Base-by-base conservation (phyloP, 2,888 invertebrate species). In the Holacanthella duospinosa region DNA sequence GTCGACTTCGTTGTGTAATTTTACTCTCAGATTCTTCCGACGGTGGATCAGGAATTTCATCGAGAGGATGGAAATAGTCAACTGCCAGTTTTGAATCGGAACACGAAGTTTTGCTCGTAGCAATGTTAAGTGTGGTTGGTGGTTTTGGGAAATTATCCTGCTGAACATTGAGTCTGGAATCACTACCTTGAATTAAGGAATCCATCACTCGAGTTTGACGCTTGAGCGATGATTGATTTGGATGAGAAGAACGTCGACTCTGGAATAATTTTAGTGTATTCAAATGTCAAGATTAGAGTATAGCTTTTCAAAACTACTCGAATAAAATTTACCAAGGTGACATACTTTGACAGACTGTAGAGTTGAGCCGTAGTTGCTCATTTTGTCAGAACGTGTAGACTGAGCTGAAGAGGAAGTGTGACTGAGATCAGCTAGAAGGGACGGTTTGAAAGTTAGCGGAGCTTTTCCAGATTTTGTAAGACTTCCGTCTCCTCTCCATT, bases 1-100 rank as follows among this genome's bases (percentile, higher is more conserved):
- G 36, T 36, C 36, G 36, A 16, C 36, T 36, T 36, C 16, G 6
- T 16, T 36, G 36, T 36, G 36, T 36, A 36, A 36, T 16, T 36
- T 36, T 36, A 36, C 36, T 36, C 16, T 36, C 36, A 36, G 36
- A 36, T 36, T 36, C 36, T 36, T 36, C 36, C 16, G 36, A 36
- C 36, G 36, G 36, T n/a, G n/a, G n/a, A n/a, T n/a, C n/a, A 6
- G 36, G 6, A 36, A 36, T 12, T 48, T 66, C 66, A 36, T 64
- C 66, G 12, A 64, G 63, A n/a, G 71, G 68, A 19, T 70, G 69
- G 65, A 84, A 86, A 75, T 86, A 88, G 76, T 88, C 89, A 0
- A 89, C 84, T 0, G 90, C 88, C 64, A 91, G 77, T 76, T 88
- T 87, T 0, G 91, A 90, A 78, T 91, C 92, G 0, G 90, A 91